These are phyloP conservation scores for Alces alces DNA, from an alignment of 2,113 vertebrate genomes.

Conservation along the genomic window DNA sequence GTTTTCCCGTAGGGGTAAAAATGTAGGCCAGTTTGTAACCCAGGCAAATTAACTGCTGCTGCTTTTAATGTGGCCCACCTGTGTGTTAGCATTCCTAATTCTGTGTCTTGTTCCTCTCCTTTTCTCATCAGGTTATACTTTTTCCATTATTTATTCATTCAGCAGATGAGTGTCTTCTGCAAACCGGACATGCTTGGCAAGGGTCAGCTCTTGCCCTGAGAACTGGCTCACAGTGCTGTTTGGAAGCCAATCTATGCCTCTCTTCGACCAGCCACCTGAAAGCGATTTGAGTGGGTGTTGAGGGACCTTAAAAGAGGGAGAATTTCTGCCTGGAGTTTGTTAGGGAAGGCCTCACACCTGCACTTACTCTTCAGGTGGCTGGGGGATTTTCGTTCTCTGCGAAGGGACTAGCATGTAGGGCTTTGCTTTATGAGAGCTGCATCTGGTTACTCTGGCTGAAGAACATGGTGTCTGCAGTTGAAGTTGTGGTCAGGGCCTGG, in stretches of 20 bases:
- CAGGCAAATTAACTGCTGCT: not conserved
- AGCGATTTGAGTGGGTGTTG: not conserved
- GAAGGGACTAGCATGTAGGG: not conserved
- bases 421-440: not conserved
- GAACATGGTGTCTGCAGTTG: not conserved
- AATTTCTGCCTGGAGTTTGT: not conserved
- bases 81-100: not conserved
- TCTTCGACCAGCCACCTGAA: not conserved
- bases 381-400: not conserved
- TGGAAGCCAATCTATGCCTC: not conserved
- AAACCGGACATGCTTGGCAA: not conserved
- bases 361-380: not conserved
- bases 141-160: not conserved
- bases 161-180: not conserved
- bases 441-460: not conserved
- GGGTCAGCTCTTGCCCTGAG: not conserved
- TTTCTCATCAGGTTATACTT: not conserved
- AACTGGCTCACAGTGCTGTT: not conserved
- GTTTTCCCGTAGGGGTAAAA: constrained; percentile 44
- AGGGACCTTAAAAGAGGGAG: not conserved
- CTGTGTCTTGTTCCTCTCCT: not conserved
- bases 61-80: not conserved
- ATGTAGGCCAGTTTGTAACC: constrained; percentile 30
- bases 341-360: not conserved
- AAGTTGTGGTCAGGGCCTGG: not conserved